Base-by-base conservation (phyloP, 2,797 vertebrate genomes). In the Orestias chungarensis region DNA sequence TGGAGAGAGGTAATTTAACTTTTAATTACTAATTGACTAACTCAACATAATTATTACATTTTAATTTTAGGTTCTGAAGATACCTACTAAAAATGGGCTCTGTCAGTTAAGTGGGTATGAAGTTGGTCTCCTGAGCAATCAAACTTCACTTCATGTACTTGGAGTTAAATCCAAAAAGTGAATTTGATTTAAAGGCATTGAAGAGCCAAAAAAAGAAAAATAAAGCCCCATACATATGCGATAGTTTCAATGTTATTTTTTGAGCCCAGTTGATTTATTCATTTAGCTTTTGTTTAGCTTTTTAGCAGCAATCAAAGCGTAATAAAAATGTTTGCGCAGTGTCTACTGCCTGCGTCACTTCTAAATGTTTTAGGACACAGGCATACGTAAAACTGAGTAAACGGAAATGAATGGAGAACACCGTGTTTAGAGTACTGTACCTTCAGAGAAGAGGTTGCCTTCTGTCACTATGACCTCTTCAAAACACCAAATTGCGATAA, bases 381-480 rank as follows among this genome's bases (percentile, higher is more conserved):
- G 27, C 7, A 54, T 11, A 50, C 2, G 8, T 20, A 11, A 15
- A 54, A 1, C 64, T 8, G 69, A 55, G 57, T 18, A 23, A 57
- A 50, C 14, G 54, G 29, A 9, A 29, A 35, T 11, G 18, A 64
- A 40, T 65, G 73, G 27, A 33, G 44, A 74, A 46, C 50, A 70
- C 50, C 71, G 64, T 68, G 62, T 78, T 74, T 75, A 35, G 3
- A 66, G 27, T 25, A n/a, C 43, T 62, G 4, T 54, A 17, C 23
- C 12, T 38, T 55, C 40, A 35, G 33, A 40, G 68, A 44, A 20
- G 6, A 74, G 27, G n/a, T 18, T 73, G n/a, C n/a, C 49, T 59
- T 68, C 2, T 43, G 33, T 79, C 82, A 79, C 76, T 78, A n/a
- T 70, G 68, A 80, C 12, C 11, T 73, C 59, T 61, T 65, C 73